Base-by-base conservation (phyloP, 2,888 invertebrate genomes). In the Lobophora halterata region DNA sequence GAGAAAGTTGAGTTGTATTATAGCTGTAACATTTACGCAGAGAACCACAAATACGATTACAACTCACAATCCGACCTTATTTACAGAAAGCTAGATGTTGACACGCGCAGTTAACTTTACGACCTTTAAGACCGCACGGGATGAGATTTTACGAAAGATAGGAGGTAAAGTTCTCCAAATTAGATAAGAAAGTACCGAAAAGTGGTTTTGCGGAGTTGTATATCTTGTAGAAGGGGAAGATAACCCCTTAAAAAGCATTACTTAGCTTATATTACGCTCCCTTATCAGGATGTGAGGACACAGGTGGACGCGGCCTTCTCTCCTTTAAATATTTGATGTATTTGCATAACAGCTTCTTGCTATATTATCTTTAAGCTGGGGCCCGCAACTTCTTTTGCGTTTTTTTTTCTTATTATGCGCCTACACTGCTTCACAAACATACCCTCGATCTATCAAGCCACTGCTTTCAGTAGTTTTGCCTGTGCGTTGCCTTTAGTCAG, bases 281-380 rank as follows among this genome's bases (percentile, higher is more conserved):
- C 53, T 64, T 62, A 65, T 57, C 52, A 52, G 52, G 58, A 58
- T 57, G 58, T 56, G 50, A 56, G 63, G 58, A 59, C 78, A 61
- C 82, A 82, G 82, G 81, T 82, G 82, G 79, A 74, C 71, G 58
- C 52, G 52, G 61, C 59, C 67, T 65, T 55, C 61, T 54, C 58
- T 56, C 55, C 60, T 64, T 63, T 82, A 74, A 80, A 82, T 82
- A 80, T 79, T 81, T 78, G 68, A 82, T 80, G 74, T 65, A 67
- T 58, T 64, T 58, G 61, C 72, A 66, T 75, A 74, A 71, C 72
- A 69, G 66, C 69, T 68, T 61, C 58, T 55, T 60, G 67, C 64
- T 63, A 64, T 71, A n/a, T 17, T 17, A 17, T n/a, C n/a, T n/a
- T n/a, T n/a, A n/a, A n/a, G n/a, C n/a, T n/a, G n/a, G n/a, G n/a